These are phyloP conservation scores for Pemphredon lugubris DNA, from an alignment of 2,888 invertebrate species.

Conservation along the genomic window DNA sequence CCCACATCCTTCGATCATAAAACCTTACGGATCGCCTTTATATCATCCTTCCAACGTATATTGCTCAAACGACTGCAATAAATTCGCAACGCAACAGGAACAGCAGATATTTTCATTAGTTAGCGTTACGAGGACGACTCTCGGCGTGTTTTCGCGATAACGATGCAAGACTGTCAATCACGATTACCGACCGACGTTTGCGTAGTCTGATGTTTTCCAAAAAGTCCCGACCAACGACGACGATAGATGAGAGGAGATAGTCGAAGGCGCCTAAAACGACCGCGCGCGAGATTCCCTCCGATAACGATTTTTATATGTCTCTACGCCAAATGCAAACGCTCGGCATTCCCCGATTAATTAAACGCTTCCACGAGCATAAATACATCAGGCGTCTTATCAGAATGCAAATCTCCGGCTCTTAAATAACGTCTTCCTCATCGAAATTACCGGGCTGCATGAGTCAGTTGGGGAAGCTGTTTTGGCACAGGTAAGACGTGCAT, in stretches of 20 bases:
- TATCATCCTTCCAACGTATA: slow-evolving; percentile 15
- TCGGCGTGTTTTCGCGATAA: slow-evolving; percentile 48
- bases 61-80: slow-evolving; percentile 30
- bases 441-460: slow-evolving; percentile 28
- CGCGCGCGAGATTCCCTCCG: slow-evolving; percentile 17
- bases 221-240: not conserved
- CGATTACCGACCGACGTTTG: slow-evolving; percentile 39
- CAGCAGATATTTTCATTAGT: slow-evolving; percentile 36
- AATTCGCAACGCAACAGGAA: slow-evolving; percentile 34
- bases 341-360: slow-evolving; percentile 39
- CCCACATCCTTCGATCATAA: not conserved
- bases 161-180: slow-evolving; percentile 40
- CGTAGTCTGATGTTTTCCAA: slow-evolving; percentile 34
- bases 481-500: slow-evolving; percentile 15
- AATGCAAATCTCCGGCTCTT: slow-evolving; percentile 54
- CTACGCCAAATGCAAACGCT: slow-evolving; percentile 23
- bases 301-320: slow-evolving; percentile 39
- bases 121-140: slow-evolving; percentile 17
- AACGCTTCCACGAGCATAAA: slow-evolving; percentile 49
- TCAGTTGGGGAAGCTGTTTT: slow-evolving; percentile 27
- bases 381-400: slow-evolving; percentile 60
- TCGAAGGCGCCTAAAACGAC: slow-evolving; percentile 35
- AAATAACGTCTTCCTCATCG: slow-evolving; percentile 29
- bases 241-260: slow-evolving; percentile 7
- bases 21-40: not conserved